Evolutionary conservation across 2,888 invertebrate species (phyloP).

Genomic region (Archips xylosteana): DNA sequence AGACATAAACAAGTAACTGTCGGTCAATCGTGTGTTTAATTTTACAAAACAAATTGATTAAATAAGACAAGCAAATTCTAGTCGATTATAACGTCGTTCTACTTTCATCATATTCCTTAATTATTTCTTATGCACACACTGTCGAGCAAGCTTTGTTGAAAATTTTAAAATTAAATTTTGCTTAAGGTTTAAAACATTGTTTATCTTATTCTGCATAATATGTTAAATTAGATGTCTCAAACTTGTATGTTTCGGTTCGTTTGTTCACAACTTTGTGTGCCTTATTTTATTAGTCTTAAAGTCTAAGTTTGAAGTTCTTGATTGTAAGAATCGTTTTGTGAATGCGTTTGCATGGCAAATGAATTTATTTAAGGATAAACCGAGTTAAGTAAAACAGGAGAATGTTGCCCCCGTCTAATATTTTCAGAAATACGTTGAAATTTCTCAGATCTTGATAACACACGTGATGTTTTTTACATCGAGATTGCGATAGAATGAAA

Average conservation of each 20-base stretch:
- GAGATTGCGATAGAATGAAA: too few relatives aligned
- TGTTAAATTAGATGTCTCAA: slow-evolving; percentile 22
- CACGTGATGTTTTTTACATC: too few relatives aligned
- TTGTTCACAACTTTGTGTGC: slow-evolving; percentile 63
- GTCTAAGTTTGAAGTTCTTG: slow-evolving; percentile 48
- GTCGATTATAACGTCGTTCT: slow-evolving; percentile 10
- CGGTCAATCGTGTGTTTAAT: too few relatives aligned
- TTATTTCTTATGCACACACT: background rate
- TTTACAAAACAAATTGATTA: background rate
- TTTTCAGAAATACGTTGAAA: background rate
- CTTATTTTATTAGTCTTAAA: slow-evolving; percentile 66
- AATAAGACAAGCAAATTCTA: background rate
- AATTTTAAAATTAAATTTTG: background rate
- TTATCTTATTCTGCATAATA: background rate
- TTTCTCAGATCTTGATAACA: too few relatives aligned
- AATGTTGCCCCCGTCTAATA: background rate
- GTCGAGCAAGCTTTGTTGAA: background rate
- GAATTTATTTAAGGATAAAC: slow-evolving; percentile 15
- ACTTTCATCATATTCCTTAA: slow-evolving; percentile 26
- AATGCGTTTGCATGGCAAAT: slow-evolving; percentile 31
- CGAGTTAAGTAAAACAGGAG: slow-evolving; percentile 1
- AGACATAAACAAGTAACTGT: background rate
- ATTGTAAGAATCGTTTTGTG: slow-evolving; percentile 30
- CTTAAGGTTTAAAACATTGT: background rate
- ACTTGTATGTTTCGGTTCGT: slow-evolving; percentile 44